A percentile compares a stretch with the other conserved stretches of the same genome.
phyloP scores from a whole-genome alignment of 2,888 invertebrate genomes.

The Tanytarsus gracilentus region DNA sequence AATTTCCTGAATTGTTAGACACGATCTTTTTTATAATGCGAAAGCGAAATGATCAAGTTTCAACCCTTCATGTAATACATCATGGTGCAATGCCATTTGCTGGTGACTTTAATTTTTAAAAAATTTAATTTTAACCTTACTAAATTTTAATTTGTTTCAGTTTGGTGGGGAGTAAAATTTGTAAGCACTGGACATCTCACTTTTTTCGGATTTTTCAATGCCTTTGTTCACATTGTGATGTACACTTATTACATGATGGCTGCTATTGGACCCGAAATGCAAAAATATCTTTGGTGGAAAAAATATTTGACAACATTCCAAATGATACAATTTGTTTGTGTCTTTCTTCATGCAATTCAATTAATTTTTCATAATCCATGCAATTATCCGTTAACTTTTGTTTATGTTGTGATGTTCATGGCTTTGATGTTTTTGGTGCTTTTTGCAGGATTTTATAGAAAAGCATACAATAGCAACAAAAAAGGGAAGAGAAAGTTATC shows the following conservation, averaged over 20 bases:
- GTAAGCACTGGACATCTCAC: slow-evolving; percentile 86
- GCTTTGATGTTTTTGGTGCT: slow-evolving; percentile 87
- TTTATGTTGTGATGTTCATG: slow-evolving; percentile 86
- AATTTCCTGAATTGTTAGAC: slow-evolving; percentile 89
- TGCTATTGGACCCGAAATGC: slow-evolving; percentile 77
- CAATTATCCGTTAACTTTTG: slow-evolving; percentile 79
- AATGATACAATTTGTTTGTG: slow-evolving; percentile 76
- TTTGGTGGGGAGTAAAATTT: slow-evolving; percentile 85
- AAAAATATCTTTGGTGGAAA: slow-evolving; percentile 93
- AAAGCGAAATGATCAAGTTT: slow-evolving; percentile 86
- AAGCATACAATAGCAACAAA: slow-evolving; percentile 63
- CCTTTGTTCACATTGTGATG: slow-evolving; percentile 92
- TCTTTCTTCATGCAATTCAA: slow-evolving; percentile 84
- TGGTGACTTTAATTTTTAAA: slow-evolving; percentile 6
- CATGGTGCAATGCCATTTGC: slow-evolving; percentile 93
- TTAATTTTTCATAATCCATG: slow-evolving; percentile 74
- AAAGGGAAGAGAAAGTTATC: too few species aligned
- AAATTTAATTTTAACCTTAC: background rate
- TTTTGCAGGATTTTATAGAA: slow-evolving; percentile 84
- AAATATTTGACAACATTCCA: slow-evolving; percentile 70
- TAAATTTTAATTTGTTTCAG: slow-evolving; percentile 36
- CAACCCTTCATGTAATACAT: slow-evolving; percentile 86
- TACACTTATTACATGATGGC: slow-evolving; percentile 86
- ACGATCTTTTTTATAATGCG: slow-evolving; percentile 90
- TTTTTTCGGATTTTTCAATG: slow-evolving; percentile 88